phyloP scores from a whole-genome alignment of 2,797 vertebrate genomes.

The Sebastolobus altivelis region DNA sequence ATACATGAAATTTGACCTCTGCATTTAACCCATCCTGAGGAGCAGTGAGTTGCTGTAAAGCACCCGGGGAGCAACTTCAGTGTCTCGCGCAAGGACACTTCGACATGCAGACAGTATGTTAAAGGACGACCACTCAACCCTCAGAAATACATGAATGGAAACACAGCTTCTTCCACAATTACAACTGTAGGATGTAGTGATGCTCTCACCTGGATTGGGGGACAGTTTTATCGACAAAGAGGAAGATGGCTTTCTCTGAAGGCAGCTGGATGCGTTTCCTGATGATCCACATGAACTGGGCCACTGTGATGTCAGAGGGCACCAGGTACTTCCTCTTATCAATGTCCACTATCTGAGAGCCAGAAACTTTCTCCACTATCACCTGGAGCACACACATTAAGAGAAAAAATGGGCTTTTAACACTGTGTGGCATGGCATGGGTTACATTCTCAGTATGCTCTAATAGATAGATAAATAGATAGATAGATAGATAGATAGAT shows the following conservation, averaged over 20 bases:
- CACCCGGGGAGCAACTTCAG: too few species aligned
- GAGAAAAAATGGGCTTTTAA: neutral
- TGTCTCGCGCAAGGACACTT: too few species aligned
- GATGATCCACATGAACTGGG: constrained; percentile 99
- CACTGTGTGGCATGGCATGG: neutral
- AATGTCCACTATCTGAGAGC: constrained; percentile 98
- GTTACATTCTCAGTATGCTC: neutral
- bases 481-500: too few species aligned
- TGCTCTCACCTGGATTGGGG: constrained; percentile 93
- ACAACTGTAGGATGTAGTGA: neutral
- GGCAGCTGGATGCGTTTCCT: constrained; percentile 99
- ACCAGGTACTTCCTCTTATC: constrained; percentile 99
- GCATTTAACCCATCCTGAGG: too few species aligned
- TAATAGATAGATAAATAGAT: too few species aligned
- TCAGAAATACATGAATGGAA: neutral
- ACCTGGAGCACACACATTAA: constrained; percentile 82
- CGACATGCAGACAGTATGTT: too few species aligned
- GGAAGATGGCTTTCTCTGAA: constrained; percentile 99
- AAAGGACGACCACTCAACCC: too few species aligned
- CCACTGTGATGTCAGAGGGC: constrained; percentile 98
- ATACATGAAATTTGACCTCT: too few species aligned
- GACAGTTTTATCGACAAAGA: constrained; percentile 98
- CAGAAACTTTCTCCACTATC: constrained; percentile 98
- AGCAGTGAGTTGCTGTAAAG: too few species aligned
- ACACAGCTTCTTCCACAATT: neutral